phyloP scores from a whole-genome alignment of 2,113 vertebrate genomes.

The Lamprologus tigripictilis region DNA sequence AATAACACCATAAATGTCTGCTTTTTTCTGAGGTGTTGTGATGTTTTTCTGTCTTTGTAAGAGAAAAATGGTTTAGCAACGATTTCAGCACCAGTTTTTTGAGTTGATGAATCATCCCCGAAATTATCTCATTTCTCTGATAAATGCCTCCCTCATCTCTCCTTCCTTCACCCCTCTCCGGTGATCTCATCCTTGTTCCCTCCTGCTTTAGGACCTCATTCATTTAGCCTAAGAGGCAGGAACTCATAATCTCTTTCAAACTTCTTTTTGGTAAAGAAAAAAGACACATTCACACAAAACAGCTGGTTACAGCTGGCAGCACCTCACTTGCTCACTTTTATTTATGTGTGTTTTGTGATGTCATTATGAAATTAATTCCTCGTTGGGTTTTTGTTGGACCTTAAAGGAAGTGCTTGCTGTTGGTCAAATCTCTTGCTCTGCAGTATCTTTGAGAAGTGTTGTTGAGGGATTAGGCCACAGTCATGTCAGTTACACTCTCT shows the following conservation, averaged over 20 bases:
- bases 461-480: neutral
- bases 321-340: neutral
- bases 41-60: neutral
- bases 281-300: neutral
- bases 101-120: neutral
- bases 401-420: neutral
- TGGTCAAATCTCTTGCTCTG: neutral
- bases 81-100: neutral
- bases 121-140: neutral
- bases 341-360: neutral
- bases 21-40: neutral
- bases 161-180: neutral
- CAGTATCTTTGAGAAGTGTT: neutral
- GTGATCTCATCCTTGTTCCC: neutral
- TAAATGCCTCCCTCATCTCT: neutral
- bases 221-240: neutral
- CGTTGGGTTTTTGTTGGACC: neutral
- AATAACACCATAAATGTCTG: neutral
- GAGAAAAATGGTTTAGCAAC: neutral
- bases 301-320: neutral
- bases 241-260: slow-evolving; percentile 6
- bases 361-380: neutral
- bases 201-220: neutral
- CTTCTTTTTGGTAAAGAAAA: neutral
- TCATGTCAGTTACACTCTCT: neutral